Percentiles rank a stretch among this genome's conserved stretches.
phyloP scores from a whole-genome alignment of 1,140 invertebrate species.

The Atopsyche davidsoni region DNA sequence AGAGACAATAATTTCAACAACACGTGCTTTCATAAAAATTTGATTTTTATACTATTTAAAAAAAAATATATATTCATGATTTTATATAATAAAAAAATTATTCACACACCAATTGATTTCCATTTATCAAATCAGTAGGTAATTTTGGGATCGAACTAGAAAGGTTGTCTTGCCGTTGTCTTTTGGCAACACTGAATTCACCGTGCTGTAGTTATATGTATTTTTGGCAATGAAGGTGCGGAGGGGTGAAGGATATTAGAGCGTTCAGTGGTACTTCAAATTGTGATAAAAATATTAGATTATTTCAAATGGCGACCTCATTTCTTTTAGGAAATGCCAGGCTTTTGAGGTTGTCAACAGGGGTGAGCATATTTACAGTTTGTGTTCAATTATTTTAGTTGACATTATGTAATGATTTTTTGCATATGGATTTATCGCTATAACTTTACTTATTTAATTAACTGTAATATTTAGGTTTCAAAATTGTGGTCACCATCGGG shows the following conservation, averaged over 20 bases:
- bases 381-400: constrained; percentile 12
- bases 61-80: neutral
- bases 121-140: too few relatives aligned
- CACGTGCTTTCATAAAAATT: too few relatives aligned
- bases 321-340: constrained; percentile 13
- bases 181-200: too few relatives aligned
- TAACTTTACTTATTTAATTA: constrained; percentile 6
- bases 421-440: constrained; percentile 23
- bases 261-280: constrained; percentile 8
- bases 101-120: too few relatives aligned
- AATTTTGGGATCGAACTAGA: too few relatives aligned
- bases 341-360: constrained; percentile 13
- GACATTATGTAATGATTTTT: constrained; percentile 23
- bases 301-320: constrained; percentile 16
- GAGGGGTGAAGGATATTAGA: constrained; percentile 14
- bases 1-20: too few relatives aligned
- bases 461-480: constrained; percentile 7
- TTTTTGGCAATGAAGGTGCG: constrained; percentile 19
- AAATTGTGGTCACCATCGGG: constrained; percentile 8
- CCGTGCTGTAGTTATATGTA: too few relatives aligned
- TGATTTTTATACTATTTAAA: neutral
- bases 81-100: neutral
- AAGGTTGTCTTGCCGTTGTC: too few relatives aligned
- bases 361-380: constrained; percentile 7
- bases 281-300: constrained; percentile 2